These are phyloP conservation scores for Phyto melanocephala DNA, from an alignment of 2,888 invertebrate species.

Conservation along the genomic window DNA sequence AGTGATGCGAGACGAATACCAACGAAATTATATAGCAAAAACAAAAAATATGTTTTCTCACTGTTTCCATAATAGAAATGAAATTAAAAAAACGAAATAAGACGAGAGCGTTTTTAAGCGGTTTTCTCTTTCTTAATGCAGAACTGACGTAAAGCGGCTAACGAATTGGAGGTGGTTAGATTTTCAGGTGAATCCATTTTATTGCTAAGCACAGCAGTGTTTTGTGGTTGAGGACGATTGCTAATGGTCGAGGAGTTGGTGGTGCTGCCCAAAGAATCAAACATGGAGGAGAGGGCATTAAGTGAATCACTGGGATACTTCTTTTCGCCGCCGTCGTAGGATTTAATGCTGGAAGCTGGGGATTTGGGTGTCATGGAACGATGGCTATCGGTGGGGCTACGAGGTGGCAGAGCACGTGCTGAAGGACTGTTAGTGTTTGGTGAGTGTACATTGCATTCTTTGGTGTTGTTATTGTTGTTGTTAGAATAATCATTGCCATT, in stretches of 20 bases:
- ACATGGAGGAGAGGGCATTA: slow-evolving; percentile 94
- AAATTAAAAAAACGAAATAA: slow-evolving; percentile 71
- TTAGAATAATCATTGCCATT: slow-evolving; percentile 69
- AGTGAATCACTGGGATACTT: slow-evolving; percentile 83
- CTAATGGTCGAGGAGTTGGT: slow-evolving; percentile 65
- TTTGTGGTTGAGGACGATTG: slow-evolving; percentile 78
- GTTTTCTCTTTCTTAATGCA: slow-evolving; percentile 94
- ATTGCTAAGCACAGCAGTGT: slow-evolving; percentile 52
- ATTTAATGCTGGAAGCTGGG: slow-evolving; percentile 80
- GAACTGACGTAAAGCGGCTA: slow-evolving; percentile 96
- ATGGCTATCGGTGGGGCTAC: slow-evolving; percentile 87
- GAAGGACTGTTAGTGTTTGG: slow-evolving; percentile 73
- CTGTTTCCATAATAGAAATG: slow-evolving; percentile 68
- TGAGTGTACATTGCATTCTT: slow-evolving; percentile 70
- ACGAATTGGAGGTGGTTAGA: slow-evolving; percentile 86
- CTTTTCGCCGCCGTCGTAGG: slow-evolving; percentile 79
- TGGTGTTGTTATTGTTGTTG: slow-evolving; percentile 70
- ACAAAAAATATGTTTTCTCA: slow-evolving; percentile 71
- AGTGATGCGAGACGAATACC: slow-evolving; percentile 44
- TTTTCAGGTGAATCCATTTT: slow-evolving; percentile 73
- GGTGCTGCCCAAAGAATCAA: slow-evolving; percentile 85
- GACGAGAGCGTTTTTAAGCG: slow-evolving; percentile 74
- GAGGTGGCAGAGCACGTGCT: slow-evolving; percentile 74
- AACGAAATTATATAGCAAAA: slow-evolving; percentile 67
- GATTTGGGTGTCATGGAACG: slow-evolving; percentile 89